Percentiles rank a stretch among this genome's conserved stretches.
phyloP scores from a whole-genome alignment of 2,113 vertebrate species.

The Scomber colias region DNA sequence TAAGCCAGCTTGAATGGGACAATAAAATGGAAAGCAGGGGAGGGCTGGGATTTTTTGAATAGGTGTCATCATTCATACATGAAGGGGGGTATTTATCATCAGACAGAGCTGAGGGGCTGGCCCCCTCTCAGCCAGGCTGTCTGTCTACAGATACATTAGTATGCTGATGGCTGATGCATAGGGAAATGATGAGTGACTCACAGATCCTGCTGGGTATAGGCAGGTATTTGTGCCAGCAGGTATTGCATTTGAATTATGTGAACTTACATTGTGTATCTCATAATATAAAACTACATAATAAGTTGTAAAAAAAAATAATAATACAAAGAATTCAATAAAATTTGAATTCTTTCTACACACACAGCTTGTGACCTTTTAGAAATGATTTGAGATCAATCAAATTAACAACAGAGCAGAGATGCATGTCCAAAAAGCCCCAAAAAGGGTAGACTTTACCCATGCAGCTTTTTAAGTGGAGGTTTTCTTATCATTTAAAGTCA shows the following conservation, averaged over 20 bases:
- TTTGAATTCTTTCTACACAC: neutral
- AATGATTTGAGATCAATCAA: neutral
- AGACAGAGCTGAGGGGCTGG: slow-evolving; percentile 30
- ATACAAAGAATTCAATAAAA: too few species aligned
- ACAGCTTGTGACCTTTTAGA: neutral
- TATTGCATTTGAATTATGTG: slow-evolving; percentile 8
- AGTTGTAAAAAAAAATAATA: too few species aligned
- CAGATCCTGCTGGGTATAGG: slow-evolving; percentile 9
- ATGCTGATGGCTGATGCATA: slow-evolving; percentile 35
- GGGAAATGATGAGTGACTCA: slow-evolving; percentile 29
- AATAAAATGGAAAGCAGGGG: slow-evolving; percentile 26
- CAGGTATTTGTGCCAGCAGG: slow-evolving; percentile 15
- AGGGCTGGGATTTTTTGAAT: slow-evolving; percentile 38
- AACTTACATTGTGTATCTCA: neutral
- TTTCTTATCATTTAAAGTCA: too few species aligned
- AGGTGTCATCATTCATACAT: slow-evolving; percentile 57
- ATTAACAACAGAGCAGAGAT: too few species aligned
- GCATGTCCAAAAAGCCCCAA: too few species aligned
- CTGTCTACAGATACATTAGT: slow-evolving; percentile 41
- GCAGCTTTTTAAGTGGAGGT: too few species aligned
- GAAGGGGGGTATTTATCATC: slow-evolving; percentile 47
- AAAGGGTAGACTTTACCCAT: too few species aligned
- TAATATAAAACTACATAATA: neutral
- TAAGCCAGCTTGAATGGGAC: slow-evolving; percentile 28
- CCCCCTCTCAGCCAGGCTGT: slow-evolving; percentile 9